Evolutionary conservation across 2,797 vertebrate species (phyloP), one percentile per base, ranked within the genome.

Genomic region (Tadarida brasiliensis): DNA sequence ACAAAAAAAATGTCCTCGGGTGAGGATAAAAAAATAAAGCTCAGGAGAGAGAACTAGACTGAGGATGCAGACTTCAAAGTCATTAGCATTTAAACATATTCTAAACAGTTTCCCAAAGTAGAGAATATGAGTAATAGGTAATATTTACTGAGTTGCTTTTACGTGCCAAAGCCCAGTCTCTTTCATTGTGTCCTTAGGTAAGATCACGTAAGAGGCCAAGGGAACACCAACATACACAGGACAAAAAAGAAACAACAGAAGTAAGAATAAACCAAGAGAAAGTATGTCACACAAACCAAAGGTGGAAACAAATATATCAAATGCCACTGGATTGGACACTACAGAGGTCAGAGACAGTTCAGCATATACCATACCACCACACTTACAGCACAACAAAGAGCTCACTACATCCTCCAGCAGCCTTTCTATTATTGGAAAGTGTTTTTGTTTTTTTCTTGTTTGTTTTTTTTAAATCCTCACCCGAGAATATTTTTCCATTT

Each of bases 241-340:
- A 80, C 14, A 44, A 96, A 85, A 39, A 82, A 87, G 35, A 61
- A 61, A 81, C 24, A 81, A 83, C 3, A 94, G 10, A 88, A 2
- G 3, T 30, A 90, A 90, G 61, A 90, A 93, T 67, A 93, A 91
- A 85, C 19, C 63, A 86, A 59, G 30, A 86, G 56, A 81, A 94
- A 87, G n/a, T 33, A 74, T 57, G 30, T 85, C 67, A 95, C 54
- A 95, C 19, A 95, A 87, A 44, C 39, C 71, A 96, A 91, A 94
- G 44, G 57, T 63, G 10, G 33, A 67, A 87, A 85, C 30, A 63
- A 90, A 82, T 49, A 83, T 71, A 92, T 70, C 56, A 54, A 85
- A 95, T 84, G 26, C 44, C 70, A 71, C 17, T 74, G 61, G 61
- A 35, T n/a, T 73, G 17, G 33, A 87, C 28, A 87, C 30, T 93